Evolutionary conservation across 2,113 vertebrate species (phyloP).

Genomic region (Sigmodon hispidus): DNA sequence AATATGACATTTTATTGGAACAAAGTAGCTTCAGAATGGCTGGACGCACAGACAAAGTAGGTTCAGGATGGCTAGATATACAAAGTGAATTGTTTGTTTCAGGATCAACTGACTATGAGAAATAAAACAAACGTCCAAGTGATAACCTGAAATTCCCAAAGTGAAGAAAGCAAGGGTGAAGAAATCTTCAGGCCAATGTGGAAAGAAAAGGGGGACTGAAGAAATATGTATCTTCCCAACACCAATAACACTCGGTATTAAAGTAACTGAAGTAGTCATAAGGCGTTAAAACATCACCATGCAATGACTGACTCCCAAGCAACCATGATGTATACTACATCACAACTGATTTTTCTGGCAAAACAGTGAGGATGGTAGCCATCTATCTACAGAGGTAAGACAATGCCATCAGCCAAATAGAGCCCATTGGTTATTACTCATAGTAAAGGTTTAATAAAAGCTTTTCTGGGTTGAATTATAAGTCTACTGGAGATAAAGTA

Average conservation of each 20-base stretch:
- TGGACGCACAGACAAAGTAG: neutral
- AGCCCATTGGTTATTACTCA: neutral
- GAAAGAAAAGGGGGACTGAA: neutral
- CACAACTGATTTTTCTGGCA: accelerated
- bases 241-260: constrained; percentile 30
- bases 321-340: constrained; percentile 44
- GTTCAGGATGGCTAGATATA: neutral
- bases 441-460: constrained; percentile 10
- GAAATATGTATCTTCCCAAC: too few relatives aligned
- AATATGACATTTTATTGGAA: neutral
- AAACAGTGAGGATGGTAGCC: constrained; percentile 3
- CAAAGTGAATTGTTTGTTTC: neutral
- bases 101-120: neutral
- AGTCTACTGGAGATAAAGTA: constrained; percentile 28
- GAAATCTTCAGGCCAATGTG: constrained; percentile 12
- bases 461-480: neutral
- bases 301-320: neutral
- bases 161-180: neutral
- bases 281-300: constrained; percentile 42
- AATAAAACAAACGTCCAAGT: constrained; percentile 37
- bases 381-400: neutral
- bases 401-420: constrained; percentile 17
- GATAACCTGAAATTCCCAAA: neutral
- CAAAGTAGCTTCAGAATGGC: neutral
- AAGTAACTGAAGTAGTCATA: constrained; percentile 65